Evolutionary conservation across 2,797 vertebrate species (phyloP).

Genomic region (Brachymystax lenok): DNA sequence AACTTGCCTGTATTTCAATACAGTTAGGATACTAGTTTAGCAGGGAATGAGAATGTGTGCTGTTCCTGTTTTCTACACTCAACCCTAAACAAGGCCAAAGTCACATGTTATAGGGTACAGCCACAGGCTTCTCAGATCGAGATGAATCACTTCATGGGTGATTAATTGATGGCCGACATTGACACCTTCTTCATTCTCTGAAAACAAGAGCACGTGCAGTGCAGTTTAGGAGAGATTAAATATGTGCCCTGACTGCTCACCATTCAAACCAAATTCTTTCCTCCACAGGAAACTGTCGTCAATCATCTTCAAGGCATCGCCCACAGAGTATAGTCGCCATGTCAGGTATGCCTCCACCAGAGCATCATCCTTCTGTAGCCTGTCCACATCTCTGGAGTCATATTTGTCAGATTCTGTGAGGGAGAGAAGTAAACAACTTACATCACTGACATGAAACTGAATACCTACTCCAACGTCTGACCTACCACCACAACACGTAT

Average conservation of each 20-base stretch:
- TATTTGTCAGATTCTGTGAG: slow-evolving; percentile 88
- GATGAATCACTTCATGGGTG: too few species aligned
- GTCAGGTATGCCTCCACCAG: slow-evolving; percentile 85
- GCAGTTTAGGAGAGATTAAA: neutral
- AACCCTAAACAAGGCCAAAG: too few species aligned
- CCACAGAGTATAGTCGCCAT: slow-evolving; percentile 85
- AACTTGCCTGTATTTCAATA: neutral
- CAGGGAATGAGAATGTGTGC: neutral
- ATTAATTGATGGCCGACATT: neutral
- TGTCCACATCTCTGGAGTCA: slow-evolving; percentile 91
- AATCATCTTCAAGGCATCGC: slow-evolving; percentile 95
- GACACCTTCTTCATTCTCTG: neutral
- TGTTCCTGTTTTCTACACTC: neutral
- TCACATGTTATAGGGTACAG: too few species aligned
- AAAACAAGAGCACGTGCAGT: neutral
- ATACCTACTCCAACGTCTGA: too few species aligned
- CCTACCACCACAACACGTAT: too few species aligned
- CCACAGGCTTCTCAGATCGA: too few species aligned
- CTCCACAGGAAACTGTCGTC: slow-evolving; percentile 97
- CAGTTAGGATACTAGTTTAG: neutral
- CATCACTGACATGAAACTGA: too few species aligned
- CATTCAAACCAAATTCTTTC: slow-evolving; percentile 88
- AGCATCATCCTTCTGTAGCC: slow-evolving; percentile 83
- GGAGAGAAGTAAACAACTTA: slow-evolving; percentile 4
- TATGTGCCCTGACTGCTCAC: slow-evolving; percentile 70